Evolutionary conservation across 2,113 vertebrate genomes (phyloP).

Genomic region (Pollimyrus isidori): DNA sequence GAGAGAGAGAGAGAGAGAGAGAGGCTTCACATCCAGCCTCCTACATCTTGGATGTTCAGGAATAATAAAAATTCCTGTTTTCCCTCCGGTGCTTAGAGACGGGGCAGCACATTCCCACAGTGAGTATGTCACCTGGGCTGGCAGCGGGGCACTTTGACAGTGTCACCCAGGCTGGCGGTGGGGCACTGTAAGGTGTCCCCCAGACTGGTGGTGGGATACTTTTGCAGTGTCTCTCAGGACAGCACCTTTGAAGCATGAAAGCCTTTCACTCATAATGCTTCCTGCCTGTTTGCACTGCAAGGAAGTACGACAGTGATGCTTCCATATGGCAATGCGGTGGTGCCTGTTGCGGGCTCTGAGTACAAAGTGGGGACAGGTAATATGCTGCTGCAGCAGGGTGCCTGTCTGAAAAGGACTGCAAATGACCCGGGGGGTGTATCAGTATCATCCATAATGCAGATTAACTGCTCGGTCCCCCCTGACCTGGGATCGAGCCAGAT

Average conservation of each 20-base stretch:
- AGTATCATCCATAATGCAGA: neutral
- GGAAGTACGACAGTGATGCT: neutral
- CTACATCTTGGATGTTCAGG: neutral
- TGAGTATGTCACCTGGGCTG: no score
- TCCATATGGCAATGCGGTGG: neutral
- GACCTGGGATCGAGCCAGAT: slow-evolving; percentile 4
- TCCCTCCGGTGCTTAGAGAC: neutral
- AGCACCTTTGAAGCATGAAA: neutral
- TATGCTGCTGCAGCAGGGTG: neutral
- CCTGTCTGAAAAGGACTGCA: neutral
- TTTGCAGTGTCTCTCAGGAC: neutral
- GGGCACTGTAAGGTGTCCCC: slow-evolving; percentile 14
- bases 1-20: no score
- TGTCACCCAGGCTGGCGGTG: neutral
- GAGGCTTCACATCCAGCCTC: neutral
- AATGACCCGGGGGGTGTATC: neutral
- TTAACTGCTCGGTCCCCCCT: neutral
- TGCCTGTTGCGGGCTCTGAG: neutral
- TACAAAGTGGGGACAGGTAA: neutral
- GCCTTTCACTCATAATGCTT: neutral
- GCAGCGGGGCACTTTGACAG: slow-evolving; percentile 12
- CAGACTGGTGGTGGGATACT: neutral
- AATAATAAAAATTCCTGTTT: neutral
- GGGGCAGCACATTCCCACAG: neutral
- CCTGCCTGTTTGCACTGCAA: neutral